Conservation (phyloP, 2,888 invertebrate species). For the Sepioteuthis lessoniana region DNA sequence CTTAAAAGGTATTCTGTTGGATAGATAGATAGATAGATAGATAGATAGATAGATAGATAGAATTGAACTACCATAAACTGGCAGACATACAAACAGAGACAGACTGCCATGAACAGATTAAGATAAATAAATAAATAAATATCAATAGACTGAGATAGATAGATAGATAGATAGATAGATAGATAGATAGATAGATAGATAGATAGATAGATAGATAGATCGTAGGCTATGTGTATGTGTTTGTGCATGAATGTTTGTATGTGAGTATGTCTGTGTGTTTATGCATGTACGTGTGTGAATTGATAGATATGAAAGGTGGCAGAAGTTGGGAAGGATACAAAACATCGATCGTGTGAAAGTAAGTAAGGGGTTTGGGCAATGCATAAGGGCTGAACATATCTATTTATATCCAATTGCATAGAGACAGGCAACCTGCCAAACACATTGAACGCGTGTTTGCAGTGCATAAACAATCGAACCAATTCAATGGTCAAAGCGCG, state of each 20-base stretch:
- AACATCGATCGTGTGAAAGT: too few species aligned
- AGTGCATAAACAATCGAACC: not conserved
- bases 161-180: not conserved
- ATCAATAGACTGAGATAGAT: not conserved
- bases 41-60: not conserved
- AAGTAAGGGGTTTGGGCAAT: not conserved
- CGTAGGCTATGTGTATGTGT: too few species aligned
- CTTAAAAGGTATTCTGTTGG: too few species aligned
- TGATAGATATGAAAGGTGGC: too few species aligned
- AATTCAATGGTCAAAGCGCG: not conserved
- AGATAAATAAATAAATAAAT: not conserved
- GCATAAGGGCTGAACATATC: not conserved
- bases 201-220: too few species aligned
- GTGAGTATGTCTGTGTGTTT: too few species aligned
- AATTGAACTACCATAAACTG: too few species aligned
- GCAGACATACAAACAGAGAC: too few species aligned
- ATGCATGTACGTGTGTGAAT: too few species aligned
- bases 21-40: not conserved
- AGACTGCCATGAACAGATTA: too few species aligned
- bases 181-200: not conserved
- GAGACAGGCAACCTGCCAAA: not conserved
- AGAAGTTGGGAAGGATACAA: too few species aligned
- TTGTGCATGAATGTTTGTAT: too few species aligned
- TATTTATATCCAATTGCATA: constrained; percentile 9
- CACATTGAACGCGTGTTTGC: not conserved